Percentiles rank a stretch among this genome's conserved stretches.
phyloP scores from a whole-genome alignment of 1,140 invertebrate genomes.

The Formica selysi region DNA sequence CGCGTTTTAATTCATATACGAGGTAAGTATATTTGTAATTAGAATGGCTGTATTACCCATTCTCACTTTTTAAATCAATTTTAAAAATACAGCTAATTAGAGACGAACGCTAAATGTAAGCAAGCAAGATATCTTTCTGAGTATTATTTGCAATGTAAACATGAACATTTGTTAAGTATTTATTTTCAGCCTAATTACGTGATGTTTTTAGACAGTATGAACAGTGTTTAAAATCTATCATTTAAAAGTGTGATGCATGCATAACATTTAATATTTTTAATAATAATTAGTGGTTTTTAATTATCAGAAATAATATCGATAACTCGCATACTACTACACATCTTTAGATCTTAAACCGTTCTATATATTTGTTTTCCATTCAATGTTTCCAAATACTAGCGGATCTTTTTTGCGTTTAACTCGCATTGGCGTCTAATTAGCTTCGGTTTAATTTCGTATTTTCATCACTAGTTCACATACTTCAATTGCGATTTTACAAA shows the following conservation, averaged over 20 bases:
- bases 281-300: not conserved
- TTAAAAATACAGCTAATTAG: not conserved
- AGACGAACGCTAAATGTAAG: no score
- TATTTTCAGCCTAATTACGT: not conserved
- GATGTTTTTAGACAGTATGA: not conserved
- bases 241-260: not conserved
- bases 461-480: no score
- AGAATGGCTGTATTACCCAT: no score
- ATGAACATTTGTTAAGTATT: no score
- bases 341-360: not conserved
- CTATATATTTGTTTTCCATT: not conserved
- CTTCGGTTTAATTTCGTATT: no score
- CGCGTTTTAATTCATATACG: not conserved
- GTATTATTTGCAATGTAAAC: no score
- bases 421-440: not conserved
- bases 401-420: not conserved
- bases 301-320: not conserved
- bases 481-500: no score
- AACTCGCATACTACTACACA: not conserved
- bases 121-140: no score
- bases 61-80: conserved; percentile 8
- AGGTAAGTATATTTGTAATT: conserved; percentile 18
- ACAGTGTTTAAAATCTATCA: not conserved
- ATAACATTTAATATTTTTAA: not conserved
- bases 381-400: not conserved